phyloP scores from a whole-genome alignment of 2,113 vertebrate species.

The Cairina moschata region DNA sequence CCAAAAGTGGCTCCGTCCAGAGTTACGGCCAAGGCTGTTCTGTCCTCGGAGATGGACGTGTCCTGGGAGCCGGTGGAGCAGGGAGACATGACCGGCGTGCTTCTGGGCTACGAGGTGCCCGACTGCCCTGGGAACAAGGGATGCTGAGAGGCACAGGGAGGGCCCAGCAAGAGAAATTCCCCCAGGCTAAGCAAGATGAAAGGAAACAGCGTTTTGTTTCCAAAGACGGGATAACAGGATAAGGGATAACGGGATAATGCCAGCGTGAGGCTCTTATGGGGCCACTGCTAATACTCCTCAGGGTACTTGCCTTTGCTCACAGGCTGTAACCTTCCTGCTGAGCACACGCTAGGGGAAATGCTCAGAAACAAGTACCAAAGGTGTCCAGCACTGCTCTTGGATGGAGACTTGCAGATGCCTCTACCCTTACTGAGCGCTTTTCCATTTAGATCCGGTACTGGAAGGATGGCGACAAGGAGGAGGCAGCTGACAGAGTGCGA shows the following conservation, averaged over 20 bases:
- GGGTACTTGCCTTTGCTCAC: neutral
- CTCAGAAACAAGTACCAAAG: neutral
- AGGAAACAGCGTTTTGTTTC: neutral
- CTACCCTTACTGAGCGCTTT: neutral
- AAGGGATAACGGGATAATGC: neutral
- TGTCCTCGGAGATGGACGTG: conserved; percentile 92
- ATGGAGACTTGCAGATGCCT: neutral
- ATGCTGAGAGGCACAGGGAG: neutral
- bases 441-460: conserved; percentile 90
- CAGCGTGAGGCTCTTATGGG: neutral
- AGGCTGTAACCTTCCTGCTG: neutral
- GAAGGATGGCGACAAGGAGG: conserved; percentile 92
- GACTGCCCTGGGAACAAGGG: neutral
- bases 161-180: neutral
- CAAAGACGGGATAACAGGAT: neutral
- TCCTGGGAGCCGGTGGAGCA: conserved; percentile 90
- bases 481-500: conserved; percentile 91
- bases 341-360: neutral
- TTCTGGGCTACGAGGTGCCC: conserved; percentile 92
- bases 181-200: neutral
- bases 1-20: conserved; percentile 86
- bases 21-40: conserved; percentile 84
- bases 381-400: neutral
- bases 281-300: neutral
- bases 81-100: conserved; percentile 82